A percentile compares a stretch with the other conserved stretches of the same genome.
Evolutionary conservation across 2,113 vertebrate species (phyloP).

Genomic region (Macrotis lagotis): DNA sequence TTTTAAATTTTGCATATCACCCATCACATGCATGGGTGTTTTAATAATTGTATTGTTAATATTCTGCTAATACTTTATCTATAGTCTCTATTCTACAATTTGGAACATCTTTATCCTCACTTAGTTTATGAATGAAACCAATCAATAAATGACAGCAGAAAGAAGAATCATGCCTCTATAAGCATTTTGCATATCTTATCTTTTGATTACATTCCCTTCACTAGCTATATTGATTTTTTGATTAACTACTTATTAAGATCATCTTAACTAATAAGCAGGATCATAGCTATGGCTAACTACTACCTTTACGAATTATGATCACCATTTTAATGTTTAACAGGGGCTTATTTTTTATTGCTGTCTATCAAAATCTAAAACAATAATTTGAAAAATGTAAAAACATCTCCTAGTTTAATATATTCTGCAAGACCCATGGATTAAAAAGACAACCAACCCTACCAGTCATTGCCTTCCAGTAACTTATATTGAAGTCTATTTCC

Average conservation of each 20-base stretch:
- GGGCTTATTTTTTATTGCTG: neutral
- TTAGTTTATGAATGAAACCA: neutral
- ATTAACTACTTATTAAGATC: neutral
- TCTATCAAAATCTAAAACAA: neutral
- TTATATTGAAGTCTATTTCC: neutral
- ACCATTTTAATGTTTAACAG: neutral
- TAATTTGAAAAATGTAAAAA: neutral
- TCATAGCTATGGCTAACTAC: neutral
- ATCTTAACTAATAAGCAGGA: neutral
- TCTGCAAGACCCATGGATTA: neutral
- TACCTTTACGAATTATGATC: neutral
- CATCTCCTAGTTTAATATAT: neutral
- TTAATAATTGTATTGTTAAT: neutral
- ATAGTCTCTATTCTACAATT: neutral
- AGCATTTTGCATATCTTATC: neutral
- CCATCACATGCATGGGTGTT: neutral
- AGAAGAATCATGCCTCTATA: neutral
- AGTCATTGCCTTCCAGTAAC: neutral
- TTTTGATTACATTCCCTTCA: neutral
- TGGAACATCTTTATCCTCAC: neutral
- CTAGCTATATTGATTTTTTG: neutral
- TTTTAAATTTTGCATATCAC: neutral
- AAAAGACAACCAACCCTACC: neutral
- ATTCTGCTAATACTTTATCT: neutral
- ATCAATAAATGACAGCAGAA: neutral